phyloP scores from a whole-genome alignment of 2,888 invertebrate genomes.

The Deilephila porcellus region DNA sequence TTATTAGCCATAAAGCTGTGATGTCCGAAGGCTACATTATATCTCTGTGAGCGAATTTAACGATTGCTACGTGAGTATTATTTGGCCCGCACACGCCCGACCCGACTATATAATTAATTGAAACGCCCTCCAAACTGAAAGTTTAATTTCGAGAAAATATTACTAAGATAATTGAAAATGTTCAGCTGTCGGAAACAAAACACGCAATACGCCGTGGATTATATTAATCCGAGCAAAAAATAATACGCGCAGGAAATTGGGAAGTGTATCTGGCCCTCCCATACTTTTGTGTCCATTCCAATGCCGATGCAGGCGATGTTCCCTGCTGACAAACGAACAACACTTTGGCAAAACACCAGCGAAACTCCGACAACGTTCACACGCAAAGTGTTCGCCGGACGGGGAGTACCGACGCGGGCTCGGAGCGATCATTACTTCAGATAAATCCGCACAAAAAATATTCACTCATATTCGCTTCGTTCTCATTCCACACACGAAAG shows the following conservation, averaged over 20 bases:
- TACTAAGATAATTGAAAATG: neutral
- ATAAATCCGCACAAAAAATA: neutral
- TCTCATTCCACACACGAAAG: conserved; percentile 3
- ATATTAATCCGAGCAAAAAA: neutral
- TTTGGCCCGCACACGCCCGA: neutral
- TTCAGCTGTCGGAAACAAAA: neutral
- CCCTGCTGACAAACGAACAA: conserved; percentile 7
- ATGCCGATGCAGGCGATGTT: neutral
- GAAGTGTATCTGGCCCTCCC: neutral
- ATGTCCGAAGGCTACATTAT: neutral
- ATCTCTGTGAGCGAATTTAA: neutral
- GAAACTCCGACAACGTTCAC: conserved; percentile 1
- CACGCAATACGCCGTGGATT: neutral
- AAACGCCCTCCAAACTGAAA: neutral
- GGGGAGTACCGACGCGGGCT: neutral
- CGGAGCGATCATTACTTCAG: neutral
- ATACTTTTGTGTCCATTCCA: conserved; percentile 19
- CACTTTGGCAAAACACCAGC: conserved; percentile 24
- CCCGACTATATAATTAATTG: conserved; percentile 14
- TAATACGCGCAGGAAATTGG: neutral
- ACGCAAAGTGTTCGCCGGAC: neutral
- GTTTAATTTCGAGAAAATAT: conserved; percentile 1
- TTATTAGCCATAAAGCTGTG: conserved; percentile 22
- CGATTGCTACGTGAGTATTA: neutral
- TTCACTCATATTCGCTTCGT: neutral